Conservation (phyloP, 2,888 invertebrate species). For the Stictocephala bisonia region DNA sequence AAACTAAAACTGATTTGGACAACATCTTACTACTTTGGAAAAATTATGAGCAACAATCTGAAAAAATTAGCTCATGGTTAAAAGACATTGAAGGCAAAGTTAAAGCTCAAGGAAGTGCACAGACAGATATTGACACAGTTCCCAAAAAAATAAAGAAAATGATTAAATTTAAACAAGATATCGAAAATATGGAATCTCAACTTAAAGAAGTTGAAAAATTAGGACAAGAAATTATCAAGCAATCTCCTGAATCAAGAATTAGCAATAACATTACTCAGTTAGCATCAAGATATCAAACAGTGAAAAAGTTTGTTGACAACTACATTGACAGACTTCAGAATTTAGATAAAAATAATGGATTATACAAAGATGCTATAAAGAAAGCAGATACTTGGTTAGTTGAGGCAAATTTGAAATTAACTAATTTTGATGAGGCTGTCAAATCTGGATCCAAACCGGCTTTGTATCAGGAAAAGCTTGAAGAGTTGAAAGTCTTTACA, state of each 20-base stretch:
- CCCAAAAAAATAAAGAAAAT: conserved; percentile 77
- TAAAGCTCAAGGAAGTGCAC: conserved; percentile 77
- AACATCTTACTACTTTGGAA: conserved; percentile 82
- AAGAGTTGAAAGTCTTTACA: conserved; percentile 79
- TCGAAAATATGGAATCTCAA: conserved; percentile 73
- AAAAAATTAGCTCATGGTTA: conserved; percentile 79
- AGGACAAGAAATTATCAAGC: conserved; percentile 77
- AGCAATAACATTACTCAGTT: conserved; percentile 84
- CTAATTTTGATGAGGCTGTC: conserved; percentile 77
- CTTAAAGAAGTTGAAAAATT: conserved; percentile 75
- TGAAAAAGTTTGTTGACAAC: conserved; percentile 76
- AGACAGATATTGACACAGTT: conserved; percentile 76
- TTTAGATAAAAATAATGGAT: conserved; percentile 76
- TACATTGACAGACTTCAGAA: conserved; percentile 79
- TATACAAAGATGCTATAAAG: conserved; percentile 74
- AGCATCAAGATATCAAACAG: conserved; percentile 78
- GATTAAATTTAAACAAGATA: conserved; percentile 71
- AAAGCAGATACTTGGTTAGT: conserved; percentile 84
- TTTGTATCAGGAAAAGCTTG: conserved; percentile 74
- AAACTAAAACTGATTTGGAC: conserved; percentile 72
- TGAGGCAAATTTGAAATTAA: conserved; percentile 79
- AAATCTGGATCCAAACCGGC: conserved; percentile 79
- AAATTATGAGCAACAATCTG: conserved; percentile 81
- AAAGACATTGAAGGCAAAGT: conserved; percentile 81
- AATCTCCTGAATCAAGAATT: conserved; percentile 86